Evolutionary conservation across 2,113 vertebrate species (phyloP), one percentile per base, ranked within the genome.

Genomic region (Cephalopholis sonnerati): DNA sequence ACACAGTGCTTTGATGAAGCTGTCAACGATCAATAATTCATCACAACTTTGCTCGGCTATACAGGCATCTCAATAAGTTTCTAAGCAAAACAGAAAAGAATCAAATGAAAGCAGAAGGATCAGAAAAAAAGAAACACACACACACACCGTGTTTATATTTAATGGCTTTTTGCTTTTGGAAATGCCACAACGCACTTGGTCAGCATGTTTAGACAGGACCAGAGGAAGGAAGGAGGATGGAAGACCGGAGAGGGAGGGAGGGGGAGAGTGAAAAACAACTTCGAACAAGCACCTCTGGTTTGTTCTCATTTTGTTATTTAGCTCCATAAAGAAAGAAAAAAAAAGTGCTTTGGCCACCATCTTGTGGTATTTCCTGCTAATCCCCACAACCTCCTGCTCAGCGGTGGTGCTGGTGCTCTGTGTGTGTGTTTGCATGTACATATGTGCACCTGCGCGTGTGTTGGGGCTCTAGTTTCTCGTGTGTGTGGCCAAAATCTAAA

Each of bases 1-100:
- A 79, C 92, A 79, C 86, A 87, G 90, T 16, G 79, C 87, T 95
- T 94, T 92, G 95, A 95, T 92, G 89, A 95, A 87, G 90, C 92
- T 87, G 79, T 92, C 87, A 88, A 68, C 78, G 69, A 97, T 96
- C 87, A 95, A 96, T 96, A 96, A 96, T 95, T 97, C 95, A 97
- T 93, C 80, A 92, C 87, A 91, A 93, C 93, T 94, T 92, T 94
- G 84, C 90, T 93, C 82, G 88, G 92, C 94, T 89, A 54, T 87
- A 82, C 79, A 90, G 94, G 92, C 90, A 81, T 96, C 95, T 94
- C 92, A 82, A 88, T 93, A 91, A 78, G 83, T 91, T 95, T 93
- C 93, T 91, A 82, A 91, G 84, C 75, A 88, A 88, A 88, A 86
- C 66, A 82, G 76, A 84, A 78, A 61, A 82, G 77, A 92, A 89